Percentiles rank a stretch among this genome's conserved stretches.
Evolutionary conservation across 2,113 vertebrate species (phyloP).

Genomic region (Pelobates fuscus): DNA sequence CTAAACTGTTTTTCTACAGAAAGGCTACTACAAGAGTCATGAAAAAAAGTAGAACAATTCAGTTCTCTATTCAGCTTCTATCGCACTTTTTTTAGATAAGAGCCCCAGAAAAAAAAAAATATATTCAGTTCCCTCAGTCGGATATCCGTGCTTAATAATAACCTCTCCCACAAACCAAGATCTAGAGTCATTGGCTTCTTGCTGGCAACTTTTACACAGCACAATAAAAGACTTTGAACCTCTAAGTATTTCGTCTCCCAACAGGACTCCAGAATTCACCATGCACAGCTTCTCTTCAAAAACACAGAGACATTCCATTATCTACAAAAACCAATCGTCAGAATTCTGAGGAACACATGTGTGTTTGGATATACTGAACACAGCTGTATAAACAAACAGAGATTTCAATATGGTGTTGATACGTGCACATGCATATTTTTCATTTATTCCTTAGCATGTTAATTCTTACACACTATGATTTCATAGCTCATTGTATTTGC

Average conservation of each 20-base stretch:
- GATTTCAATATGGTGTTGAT: not conserved
- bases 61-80: constrained; percentile 46
- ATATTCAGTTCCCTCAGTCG: constrained; percentile 31
- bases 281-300: constrained; percentile 54
- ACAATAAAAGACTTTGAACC: constrained; percentile 40
- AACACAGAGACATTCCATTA: constrained; percentile 54
- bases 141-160: constrained; percentile 40
- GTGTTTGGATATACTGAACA: constrained; percentile 27
- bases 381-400: constrained; percentile 63
- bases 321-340: constrained; percentile 10
- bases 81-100: constrained; percentile 48
- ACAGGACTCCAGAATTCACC: constrained; percentile 40
- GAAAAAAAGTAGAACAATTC: constrained; percentile 16
- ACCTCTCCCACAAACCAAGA: constrained; percentile 50
- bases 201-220: constrained; percentile 17
- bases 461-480: too few species aligned
- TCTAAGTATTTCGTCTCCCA: constrained; percentile 40
- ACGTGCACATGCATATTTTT: not conserved
- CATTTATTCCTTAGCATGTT: not conserved
- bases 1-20: constrained; percentile 51
- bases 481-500: too few species aligned
- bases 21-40: constrained; percentile 1
- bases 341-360: constrained; percentile 53
- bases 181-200: constrained; percentile 48
- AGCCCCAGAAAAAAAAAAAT: constrained; percentile 35